Evolutionary conservation across 92 coral and sea anemone species (phyloP), one percentile per base, ranked within the genome.

Genomic region (Epizoanthus illoricatus): DNA sequence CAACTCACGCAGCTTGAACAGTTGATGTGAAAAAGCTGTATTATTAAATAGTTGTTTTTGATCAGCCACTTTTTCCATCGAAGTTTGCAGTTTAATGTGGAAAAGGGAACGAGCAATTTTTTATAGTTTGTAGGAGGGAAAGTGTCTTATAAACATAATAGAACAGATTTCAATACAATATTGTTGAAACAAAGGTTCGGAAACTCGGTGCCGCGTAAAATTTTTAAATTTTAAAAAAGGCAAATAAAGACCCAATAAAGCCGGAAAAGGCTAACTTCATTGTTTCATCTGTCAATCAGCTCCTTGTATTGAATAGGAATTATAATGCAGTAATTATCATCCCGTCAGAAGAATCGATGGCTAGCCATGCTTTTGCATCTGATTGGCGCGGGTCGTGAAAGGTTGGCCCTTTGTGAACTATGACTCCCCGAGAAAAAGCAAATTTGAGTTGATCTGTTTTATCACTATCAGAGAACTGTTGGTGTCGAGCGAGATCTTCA

Each of bases 371-470:
- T 52, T 78, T 41, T 6, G 72, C 57, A 42, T 78, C 71, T 62
- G 82, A 78, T 78, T 78, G 82, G 82, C 18, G 70, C 82, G 82
- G 28, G 41, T 33, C 16, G 17, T 7, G 66, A 78, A 43, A 43
- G 59, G 71, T 42, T 60, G 19, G 5, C 12, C 56, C n/a, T 40
- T 43, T 78, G 10, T 39, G 41, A 59, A 17, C 54, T 3, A 45
- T 6, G 42, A 33, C 65, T 19, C 6, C 58, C 18, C 21, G 5
- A 15, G 52, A n/a, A 39, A 10, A 45, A 47, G 6, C 16, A 49
- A 62, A 76, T 42, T 78, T 43, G 69, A 4, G 43, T 76, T 61
- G 42, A 76, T 11, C 15, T 52, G 56, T 52, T 52, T 15, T 52
- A 10, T 28, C 36, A 18, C n/a, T 33, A 6, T 61, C 7, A 21